phyloP scores from a whole-genome alignment of 1,140 invertebrate species.

The Oscheius sp. region DNA sequence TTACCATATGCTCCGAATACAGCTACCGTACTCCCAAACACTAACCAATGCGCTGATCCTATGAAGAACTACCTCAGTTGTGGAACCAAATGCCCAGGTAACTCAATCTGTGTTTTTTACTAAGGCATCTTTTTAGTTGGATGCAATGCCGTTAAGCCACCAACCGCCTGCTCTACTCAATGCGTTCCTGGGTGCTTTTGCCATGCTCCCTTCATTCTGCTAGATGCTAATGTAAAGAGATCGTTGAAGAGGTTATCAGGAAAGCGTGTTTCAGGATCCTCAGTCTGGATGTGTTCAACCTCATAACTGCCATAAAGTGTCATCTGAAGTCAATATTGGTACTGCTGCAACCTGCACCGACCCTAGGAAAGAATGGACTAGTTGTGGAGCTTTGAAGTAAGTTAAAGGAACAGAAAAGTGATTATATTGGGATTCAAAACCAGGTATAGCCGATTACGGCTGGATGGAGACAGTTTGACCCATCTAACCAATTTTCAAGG shows the following conservation, averaged over 20 bases:
- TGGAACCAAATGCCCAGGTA: constrained; percentile 32
- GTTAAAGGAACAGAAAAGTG: too few relatives aligned
- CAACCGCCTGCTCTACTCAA: constrained; percentile 12
- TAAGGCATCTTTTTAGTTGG: background rate
- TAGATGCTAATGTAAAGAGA: background rate
- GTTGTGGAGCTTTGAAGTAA: constrained; percentile 26
- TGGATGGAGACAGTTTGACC: too few relatives aligned
- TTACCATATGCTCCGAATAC: background rate
- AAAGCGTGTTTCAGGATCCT: constrained; percentile 12
- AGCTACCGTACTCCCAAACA: background rate
- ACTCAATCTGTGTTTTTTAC: background rate
- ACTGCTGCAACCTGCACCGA: constrained; percentile 24
- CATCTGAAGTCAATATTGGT: constrained; percentile 8
- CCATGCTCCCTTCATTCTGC: constrained; percentile 24
- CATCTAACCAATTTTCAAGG: too few relatives aligned
- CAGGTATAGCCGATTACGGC: too few relatives aligned
- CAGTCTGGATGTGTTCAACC: constrained; percentile 33
- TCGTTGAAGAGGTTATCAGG: too few relatives aligned
- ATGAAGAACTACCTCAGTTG: constrained; percentile 37
- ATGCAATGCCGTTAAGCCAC: background rate
- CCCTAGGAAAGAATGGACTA: constrained; percentile 33
- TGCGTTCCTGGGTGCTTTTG: constrained; percentile 38
- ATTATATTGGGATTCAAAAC: too few relatives aligned
- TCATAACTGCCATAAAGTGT: constrained; percentile 12
- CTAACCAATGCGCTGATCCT: constrained; percentile 28